A percentile compares a stretch with the other conserved stretches of the same genome.
phyloP scores from a whole-genome alignment of 2,797 vertebrate species.

The Gastrophryne carolinensis region DNA sequence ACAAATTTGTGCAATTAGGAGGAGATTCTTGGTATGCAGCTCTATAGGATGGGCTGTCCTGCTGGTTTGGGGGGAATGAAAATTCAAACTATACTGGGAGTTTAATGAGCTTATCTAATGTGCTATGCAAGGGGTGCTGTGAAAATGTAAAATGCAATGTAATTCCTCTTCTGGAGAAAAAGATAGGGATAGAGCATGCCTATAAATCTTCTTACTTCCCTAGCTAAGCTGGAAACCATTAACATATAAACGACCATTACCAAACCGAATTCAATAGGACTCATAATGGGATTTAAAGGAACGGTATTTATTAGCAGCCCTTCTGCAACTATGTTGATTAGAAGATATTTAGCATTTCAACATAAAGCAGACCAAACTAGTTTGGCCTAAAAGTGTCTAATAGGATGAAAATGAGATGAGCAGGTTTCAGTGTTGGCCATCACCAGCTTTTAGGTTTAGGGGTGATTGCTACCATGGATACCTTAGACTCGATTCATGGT shows the following conservation, averaged over 20 bases:
- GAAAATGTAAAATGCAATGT: neutral
- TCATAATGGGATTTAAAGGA: constrained; percentile 9
- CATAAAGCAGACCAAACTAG: neutral
- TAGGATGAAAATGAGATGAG: too few species aligned
- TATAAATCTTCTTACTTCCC: neutral
- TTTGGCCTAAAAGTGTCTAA: too few species aligned
- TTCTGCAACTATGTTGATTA: neutral
- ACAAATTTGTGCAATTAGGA: constrained; percentile 24
- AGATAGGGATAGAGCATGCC: neutral
- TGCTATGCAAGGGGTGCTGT: neutral
- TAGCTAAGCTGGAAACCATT: neutral
- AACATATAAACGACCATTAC: neutral
- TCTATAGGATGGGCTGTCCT: neutral
- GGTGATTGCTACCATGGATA: too few species aligned
- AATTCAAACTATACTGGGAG: constrained; percentile 16
- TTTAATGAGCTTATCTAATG: constrained; percentile 16
- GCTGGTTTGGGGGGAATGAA: constrained; percentile 20
- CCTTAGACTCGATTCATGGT: too few species aligned
- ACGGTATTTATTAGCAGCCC: neutral
- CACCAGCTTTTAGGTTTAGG: too few species aligned
- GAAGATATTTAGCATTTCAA: neutral
- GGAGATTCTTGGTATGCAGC: constrained; percentile 20
- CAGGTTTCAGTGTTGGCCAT: too few species aligned
- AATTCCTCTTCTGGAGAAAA: neutral
- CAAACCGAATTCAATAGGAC: neutral